Percentiles rank a stretch among this genome's conserved stretches.
Conservation (phyloP, 2,113 vertebrate genomes). For the Burhinus bistriatus region DNA sequence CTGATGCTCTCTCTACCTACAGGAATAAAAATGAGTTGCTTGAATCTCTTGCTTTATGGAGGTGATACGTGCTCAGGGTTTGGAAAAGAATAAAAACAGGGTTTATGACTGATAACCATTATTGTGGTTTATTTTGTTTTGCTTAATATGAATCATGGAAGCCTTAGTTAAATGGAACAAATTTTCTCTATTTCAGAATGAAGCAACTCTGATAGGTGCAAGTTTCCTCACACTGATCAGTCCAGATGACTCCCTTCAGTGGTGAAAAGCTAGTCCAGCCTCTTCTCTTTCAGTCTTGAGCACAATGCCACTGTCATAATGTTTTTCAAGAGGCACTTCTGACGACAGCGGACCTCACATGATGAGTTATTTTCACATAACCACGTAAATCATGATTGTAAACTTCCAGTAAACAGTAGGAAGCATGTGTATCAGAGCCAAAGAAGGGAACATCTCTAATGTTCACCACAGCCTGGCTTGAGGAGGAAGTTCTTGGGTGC, state of each 20-base stretch:
- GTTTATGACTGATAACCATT: background rate
- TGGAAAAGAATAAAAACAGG: background rate
- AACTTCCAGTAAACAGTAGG: background rate
- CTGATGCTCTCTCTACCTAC: background rate
- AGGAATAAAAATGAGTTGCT: background rate
- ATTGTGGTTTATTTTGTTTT: background rate
- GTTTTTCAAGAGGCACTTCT: background rate
- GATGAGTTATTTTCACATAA: background rate
- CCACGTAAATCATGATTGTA: background rate
- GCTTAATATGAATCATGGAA: background rate
- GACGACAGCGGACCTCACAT: background rate
- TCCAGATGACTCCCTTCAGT: background rate
- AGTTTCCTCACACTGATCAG: background rate
- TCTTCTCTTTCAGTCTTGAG: background rate
- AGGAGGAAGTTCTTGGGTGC: background rate
- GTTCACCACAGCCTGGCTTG: background rate
- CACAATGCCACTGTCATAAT: background rate
- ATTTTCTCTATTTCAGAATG: background rate
- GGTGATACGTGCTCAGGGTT: background rate
- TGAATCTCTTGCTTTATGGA: background rate
- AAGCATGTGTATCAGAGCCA: background rate
- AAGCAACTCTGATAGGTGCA: background rate
- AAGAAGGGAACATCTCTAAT: background rate
- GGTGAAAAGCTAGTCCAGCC: background rate
- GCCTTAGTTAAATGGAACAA: background rate